Base-by-base conservation (phyloP, 2,113 vertebrate species). In the Tonatia bakeri region DNA sequence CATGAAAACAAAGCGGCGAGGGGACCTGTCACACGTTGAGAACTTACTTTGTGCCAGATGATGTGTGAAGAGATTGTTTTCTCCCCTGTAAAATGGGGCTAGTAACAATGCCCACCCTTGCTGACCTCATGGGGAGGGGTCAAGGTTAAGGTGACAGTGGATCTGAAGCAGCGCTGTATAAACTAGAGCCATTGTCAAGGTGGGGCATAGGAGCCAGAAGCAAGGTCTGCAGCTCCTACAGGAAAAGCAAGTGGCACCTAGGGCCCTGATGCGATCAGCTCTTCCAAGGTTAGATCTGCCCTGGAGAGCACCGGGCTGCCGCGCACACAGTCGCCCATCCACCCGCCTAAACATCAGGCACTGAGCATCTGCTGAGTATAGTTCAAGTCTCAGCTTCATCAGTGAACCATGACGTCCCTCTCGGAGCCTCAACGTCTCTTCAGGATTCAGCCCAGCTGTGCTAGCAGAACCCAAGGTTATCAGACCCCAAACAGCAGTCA, bases 11-110 rank as follows among this genome's bases (percentile, higher is more conserved):
- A 88, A 73, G 64, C n/a, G 47, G 65, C 1, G 2, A 56, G 59
- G 70, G 79, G 75, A 54, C 52, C 13, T 4, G 7, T 17, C 6
- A 0, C 6, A 7, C 50, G 70, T 10, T 0, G 0, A 45, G 59
- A 10, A 5, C 47, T 64, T 38, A 28, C 76, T 26, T 1, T 4
- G 16, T 17, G 31, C 36, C 47, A 40, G 65, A 33, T 15, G 0
- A 67, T 15, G 45, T 72, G 73, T 24, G 5, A 9, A 2, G 7
- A 24, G 7, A 33, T 13, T 33, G n/a, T 28, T 64, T 82, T 69
- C 22, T 61, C 10, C 24, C 26, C 24, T 61, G 59, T 28, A 61
- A 61, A 61, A 28, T 28, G 59, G 59, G n/a, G 17, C 36, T 4
- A 16, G n/a, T 12, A 16, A 28, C 2, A 4, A 5, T 12, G 31